A percentile compares a stretch with the other conserved stretches of the same genome.
phyloP scores from a whole-genome alignment of 2,797 vertebrate genomes.

The Sarcophilus harrisii region DNA sequence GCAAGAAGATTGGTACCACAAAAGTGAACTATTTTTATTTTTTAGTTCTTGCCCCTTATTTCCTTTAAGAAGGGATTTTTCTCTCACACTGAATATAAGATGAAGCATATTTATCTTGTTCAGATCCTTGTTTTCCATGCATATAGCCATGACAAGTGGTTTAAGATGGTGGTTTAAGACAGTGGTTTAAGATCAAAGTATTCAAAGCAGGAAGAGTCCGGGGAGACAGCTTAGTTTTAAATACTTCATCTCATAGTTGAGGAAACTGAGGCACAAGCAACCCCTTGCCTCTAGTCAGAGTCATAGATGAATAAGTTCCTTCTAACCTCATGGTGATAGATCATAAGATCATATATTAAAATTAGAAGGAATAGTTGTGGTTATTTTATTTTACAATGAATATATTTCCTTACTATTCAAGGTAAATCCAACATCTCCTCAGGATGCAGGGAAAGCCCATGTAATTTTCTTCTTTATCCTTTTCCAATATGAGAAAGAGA shows the following conservation, averaged over 20 bases:
- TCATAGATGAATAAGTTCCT: neutral
- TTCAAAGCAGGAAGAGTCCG: neutral
- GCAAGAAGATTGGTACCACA: neutral
- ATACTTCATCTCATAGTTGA: neutral
- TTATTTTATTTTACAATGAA: neutral
- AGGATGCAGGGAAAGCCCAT: neutral
- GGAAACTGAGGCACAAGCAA: neutral
- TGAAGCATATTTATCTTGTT: neutral
- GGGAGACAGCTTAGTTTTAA: neutral
- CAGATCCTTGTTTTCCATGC: neutral
- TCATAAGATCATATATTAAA: neutral
- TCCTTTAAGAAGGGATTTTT: neutral
- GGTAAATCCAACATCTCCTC: neutral
- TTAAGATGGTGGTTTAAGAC: too few species aligned
- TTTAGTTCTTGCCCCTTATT: conserved; percentile 2
- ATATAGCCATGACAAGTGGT: neutral
- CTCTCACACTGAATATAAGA: neutral
- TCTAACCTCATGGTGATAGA: neutral
- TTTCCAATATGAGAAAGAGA: neutral
- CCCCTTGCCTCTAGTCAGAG: neutral
- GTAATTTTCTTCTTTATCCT: neutral
- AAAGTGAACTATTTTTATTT: neutral
- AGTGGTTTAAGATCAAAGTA: neutral
- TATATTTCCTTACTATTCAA: neutral
- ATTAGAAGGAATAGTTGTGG: neutral